Evolutionary conservation across 2,113 vertebrate genomes (phyloP), one percentile per base, ranked within the genome.

Genomic region (Falco punctatus): DNA sequence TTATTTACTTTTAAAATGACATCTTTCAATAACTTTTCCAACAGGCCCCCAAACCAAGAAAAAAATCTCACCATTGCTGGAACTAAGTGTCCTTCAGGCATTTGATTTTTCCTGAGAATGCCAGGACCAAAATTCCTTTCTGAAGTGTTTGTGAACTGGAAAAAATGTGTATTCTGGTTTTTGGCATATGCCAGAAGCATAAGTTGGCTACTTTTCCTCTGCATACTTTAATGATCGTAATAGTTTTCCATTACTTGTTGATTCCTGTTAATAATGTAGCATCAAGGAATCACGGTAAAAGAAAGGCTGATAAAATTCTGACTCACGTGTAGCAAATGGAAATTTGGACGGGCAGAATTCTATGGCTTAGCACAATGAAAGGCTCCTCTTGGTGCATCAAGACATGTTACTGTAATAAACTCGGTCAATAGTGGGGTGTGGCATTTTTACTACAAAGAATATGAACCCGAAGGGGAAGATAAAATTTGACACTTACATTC

Each of bases 81-180:
- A 96, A 93, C 75, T 88, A 59, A 94, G 72, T 69, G 75, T 93
- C 23, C 86, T 88, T 64, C 48, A 84, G 52, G 77, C 90, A 73
- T 80, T 57, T 89, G 66, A 71, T 92, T 96, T 95, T 93, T 81
- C 90, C 72, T 61, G 86, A 72, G 69, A 71, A 86, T 49, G 28
- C 72, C 80, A 93, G 80, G 46, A 95, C 79, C 59, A 92, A 92
- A 95, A 96, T 92, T 93, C 93, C 69, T 94, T 92, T 93, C 69
- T 93, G 17, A 94, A 94, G 90, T 90, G 90, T 95, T 90, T 84
- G 75, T 81, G 94, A 93, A 88, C 88, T 94, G 94, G 96, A 96
- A 97, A 96, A 94, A 95, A 86, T 81, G 67, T 92, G 92, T 96
- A 55, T 90, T 96, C 64, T 95, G 85, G 88, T 93, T 92, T 95